Conservation (phyloP, 2,888 invertebrate species). For the Brachyopa scutellaris region DNA sequence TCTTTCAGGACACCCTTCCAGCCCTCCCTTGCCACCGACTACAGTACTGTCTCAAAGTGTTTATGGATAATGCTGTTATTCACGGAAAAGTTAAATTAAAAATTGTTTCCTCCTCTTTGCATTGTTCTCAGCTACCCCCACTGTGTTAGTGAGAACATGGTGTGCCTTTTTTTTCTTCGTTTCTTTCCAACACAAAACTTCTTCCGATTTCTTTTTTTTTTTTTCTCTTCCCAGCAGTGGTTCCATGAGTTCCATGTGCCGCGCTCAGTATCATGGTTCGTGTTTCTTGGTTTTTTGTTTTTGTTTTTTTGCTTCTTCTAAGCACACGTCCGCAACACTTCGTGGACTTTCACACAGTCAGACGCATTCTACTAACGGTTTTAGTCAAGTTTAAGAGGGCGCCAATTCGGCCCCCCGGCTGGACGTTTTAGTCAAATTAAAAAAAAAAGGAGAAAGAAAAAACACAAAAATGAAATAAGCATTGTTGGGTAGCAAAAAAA, state of each 20-base stretch:
- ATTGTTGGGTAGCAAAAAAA: constrained; percentile 61
- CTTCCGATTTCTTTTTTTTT: constrained; percentile 39
- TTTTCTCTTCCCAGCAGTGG: neutral
- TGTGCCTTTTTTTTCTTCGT: constrained; percentile 26
- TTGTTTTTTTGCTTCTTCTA: too few relatives aligned
- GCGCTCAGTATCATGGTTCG: constrained; percentile 25
- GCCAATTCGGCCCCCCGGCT: constrained; percentile 22
- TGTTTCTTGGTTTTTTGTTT: too few relatives aligned
- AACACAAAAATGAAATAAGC: constrained; percentile 47
- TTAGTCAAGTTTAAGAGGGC: constrained; percentile 15
- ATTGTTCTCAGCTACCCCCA: constrained; percentile 44
- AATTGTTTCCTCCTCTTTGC: constrained; percentile 60
- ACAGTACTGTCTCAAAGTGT: constrained; percentile 56
- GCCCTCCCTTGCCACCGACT: too few relatives aligned
- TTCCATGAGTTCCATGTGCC: constrained; percentile 34
- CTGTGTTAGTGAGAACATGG: constrained; percentile 6
- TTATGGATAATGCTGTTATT: constrained; percentile 70
- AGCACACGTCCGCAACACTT: constrained; percentile 41
- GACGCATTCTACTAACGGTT: constrained; percentile 49
- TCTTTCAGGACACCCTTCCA: neutral
- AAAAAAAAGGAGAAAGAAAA: constrained; percentile 5
- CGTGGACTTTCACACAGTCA: constrained; percentile 1
- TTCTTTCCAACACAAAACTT: constrained; percentile 49
- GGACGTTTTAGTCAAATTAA: constrained; percentile 72
- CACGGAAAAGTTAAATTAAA: constrained; percentile 72